Evolutionary conservation across 2,797 vertebrate genomes (phyloP), one percentile per base, ranked within the genome.

Genomic region (Crenichthys baileyi): DNA sequence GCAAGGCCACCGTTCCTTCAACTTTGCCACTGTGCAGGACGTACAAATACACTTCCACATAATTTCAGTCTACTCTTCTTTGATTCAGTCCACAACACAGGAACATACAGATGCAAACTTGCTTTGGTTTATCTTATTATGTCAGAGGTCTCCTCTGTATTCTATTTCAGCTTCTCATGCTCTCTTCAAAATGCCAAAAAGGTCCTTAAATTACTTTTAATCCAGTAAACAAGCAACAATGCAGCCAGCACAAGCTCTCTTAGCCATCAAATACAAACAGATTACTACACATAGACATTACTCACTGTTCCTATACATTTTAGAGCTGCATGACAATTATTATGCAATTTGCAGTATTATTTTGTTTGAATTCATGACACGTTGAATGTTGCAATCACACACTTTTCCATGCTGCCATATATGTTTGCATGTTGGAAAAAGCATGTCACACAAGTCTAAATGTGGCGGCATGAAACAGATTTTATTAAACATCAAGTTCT

Each of bases 121-220:
- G n/a, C 22, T 58, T 76, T 3, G 4, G 8, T 77, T n/a, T 2
- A 18, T 39, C 15, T 60, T 77, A 5, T 39, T 13, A 46, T 15
- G 16, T n/a, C 26, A 46, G 75, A 80, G 31, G 26, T 39, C 24
- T 73, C 65, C 7, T 31, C 13, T 70, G 36, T 46, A 63, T 39
- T 78, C 13, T 55, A 18, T 68, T 79, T n/a, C 79, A 84, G 70
- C 76, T 82, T 87, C 68, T 75, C 41, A 67, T 53, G n/a, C 68
- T 36, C 44, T 70, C 36, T 85, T 24, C 48, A 61, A 61, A 29
- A 56, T 72, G 63, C 75, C 78, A 78, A 61, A 67, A 56, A 76
- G 58, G 50, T 80, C 56, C 78, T 72, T 77, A 77, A 81, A 75
- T 83, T 56, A 70, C 74, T 78, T 39, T 81, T 84, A 84, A 90